phyloP scores from a whole-genome alignment of 2,113 vertebrate genomes.

The Scopus umbretta region DNA sequence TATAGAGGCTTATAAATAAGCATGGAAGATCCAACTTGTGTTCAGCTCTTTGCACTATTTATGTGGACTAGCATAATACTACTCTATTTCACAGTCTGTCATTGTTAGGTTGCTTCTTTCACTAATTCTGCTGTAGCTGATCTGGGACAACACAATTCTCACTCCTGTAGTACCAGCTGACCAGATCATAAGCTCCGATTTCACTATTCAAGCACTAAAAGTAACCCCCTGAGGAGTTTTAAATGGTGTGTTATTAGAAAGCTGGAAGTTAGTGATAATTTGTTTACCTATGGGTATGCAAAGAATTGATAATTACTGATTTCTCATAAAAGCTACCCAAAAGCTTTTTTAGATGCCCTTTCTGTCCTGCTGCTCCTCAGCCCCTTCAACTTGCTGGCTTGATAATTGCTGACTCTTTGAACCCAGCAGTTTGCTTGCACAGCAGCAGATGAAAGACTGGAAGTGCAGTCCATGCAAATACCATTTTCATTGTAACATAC shows the following conservation, averaged over 20 bases:
- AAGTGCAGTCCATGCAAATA: not conserved
- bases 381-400: not conserved
- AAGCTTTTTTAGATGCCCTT: not conserved
- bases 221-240: not conserved
- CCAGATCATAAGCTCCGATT: not conserved
- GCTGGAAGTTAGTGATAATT: not conserved
- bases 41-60: not conserved
- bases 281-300: not conserved
- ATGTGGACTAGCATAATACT: not conserved
- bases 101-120: not conserved
- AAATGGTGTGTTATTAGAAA: not conserved
- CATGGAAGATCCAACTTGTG: not conserved
- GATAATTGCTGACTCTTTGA: not conserved
- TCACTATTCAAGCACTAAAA: not conserved
- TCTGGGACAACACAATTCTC: not conserved
- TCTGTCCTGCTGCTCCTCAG: not conserved
- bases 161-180: not conserved
- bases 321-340: not conserved
- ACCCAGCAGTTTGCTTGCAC: not conserved
- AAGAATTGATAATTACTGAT: not conserved
- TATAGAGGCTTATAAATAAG: not conserved
- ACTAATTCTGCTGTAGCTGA: not conserved
- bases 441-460: not conserved
- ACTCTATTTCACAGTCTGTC: not conserved
- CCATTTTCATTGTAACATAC: not conserved